phyloP scores from a whole-genome alignment of 1,140 invertebrate species.

The Tyrophagus putrescentiae region DNA sequence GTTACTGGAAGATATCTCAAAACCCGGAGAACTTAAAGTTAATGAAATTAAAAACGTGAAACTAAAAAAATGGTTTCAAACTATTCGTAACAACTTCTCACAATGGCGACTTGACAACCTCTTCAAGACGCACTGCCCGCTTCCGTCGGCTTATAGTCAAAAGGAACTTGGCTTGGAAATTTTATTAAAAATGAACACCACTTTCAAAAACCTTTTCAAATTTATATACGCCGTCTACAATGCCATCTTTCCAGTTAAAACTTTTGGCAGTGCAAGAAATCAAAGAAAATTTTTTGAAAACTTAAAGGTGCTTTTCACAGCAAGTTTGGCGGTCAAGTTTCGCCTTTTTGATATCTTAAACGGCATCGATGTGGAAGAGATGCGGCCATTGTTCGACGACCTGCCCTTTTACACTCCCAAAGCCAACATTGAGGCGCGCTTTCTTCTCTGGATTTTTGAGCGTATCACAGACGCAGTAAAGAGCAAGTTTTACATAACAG shows the following conservation, averaged over 20 bases:
- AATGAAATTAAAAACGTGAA: too few species aligned
- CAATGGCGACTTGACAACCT: not conserved
- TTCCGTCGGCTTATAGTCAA: not conserved
- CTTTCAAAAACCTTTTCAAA: not conserved
- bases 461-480: not conserved
- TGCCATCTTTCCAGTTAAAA: not conserved
- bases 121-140: not conserved
- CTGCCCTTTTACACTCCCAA: not conserved
- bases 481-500: not conserved
- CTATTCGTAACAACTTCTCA: not conserved
- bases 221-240: slow-evolving; percentile 1
- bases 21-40: too few species aligned
- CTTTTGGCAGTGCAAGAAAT: slow-evolving; percentile 3
- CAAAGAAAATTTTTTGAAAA: not conserved
- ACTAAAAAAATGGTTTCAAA: too few species aligned
- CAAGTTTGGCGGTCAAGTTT: not conserved
- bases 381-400: not conserved
- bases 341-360: not conserved
- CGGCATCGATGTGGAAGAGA: not conserved
- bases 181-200: not conserved
- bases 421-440: not conserved
- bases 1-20: too few species aligned
- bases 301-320: not conserved
- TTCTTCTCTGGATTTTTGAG: not conserved
- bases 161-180: not conserved